Base-by-base conservation (phyloP, 2,888 invertebrate genomes). In the Seladonia tumulorum region DNA sequence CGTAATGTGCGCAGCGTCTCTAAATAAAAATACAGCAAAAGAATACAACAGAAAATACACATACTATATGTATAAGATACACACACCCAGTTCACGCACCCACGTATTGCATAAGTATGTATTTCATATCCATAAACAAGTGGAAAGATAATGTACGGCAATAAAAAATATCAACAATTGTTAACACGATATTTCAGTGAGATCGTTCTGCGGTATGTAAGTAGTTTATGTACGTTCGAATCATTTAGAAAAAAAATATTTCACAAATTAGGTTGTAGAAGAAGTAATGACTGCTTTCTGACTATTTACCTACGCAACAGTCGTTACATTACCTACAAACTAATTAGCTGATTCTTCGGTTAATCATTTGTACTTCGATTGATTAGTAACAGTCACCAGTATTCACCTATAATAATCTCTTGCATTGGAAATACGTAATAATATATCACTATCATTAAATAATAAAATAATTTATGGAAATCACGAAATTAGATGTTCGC, bases 21-120 rank as follows among this genome's bases (percentile, higher is more conserved):
- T 66, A 72, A 78, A 82, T 73, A 66, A 87, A 82, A 86, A 84
- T 85, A 83, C 84, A 88, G 83, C 70, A 85, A 90, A 88, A 87
- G 60, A 83, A 87, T 83, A 80, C 75, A 85, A 86, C 82, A 77
- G 68, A 86, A 78, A 81, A 79, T 81, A 82, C 72, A 81, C 83
- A 86, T 75, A 45, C 74, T 80, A 49, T 82, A 81, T 83, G 81
- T 76, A 68, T 82, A 84, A 78, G 68, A n/a, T 49, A 74, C 79
- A 81, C 84, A 83, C 81, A 81, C 82, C 72, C 72, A 83, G 29
- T 81, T 73, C 86, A 79, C 80, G 81, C 85, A 88, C 66, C 25
- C 79, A 60, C 57, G 57, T 78, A 81, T 82, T 81, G 22, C 68
- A 74, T 66, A 22, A 68, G 35, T 63, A 39, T 72, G 57, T 75